Base-by-base conservation (phyloP, 2,797 vertebrate species). In the Gobionotothen gibberifrons region DNA sequence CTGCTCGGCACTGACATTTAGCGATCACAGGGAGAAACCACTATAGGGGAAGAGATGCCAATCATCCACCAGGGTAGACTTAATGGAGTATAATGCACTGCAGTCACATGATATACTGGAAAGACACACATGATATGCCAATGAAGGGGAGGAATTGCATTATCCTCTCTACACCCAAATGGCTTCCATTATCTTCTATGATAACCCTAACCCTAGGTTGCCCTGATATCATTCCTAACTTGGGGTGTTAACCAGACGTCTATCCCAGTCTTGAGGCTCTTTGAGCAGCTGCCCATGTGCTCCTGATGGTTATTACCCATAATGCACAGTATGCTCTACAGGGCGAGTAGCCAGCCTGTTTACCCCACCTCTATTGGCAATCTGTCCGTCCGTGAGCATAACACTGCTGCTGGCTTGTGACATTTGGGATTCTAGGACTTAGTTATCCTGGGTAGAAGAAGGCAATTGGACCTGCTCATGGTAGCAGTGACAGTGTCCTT, bases 1-100 rank as follows among this genome's bases (percentile, higher is more conserved):
- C 16, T 51, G 4, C 15, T 52, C 47, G 32, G 32, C 32, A 9
- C 43, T 49, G 66, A 58, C 36, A 58, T 68, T 22, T 19, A 67
- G 3, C 64, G 46, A 16, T 48, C 44, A 21, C 42, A 67, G 26
- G 8, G 17, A 42, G 17, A 22, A 17, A 17, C 0, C 7, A 4
- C 22, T 15, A 15, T 32, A 19, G 6, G 14, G 10, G 21, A 64
- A 51, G 16, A n/a, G 3, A 64, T n/a, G 6, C 39, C 49, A 54
- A 19, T 10, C 39, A 9, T 56, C 17, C 52, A 36, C 0, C 42
- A 36, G 26, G 12, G 0, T 21, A 5, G 52, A 21, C 12, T 36
- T 36, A 9, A 36, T 36, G 32, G 32, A 36, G 6, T 13, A 26
- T 22, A 65, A 60, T 36, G 29, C 46, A 9, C 8, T 36, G 29